Conservation (phyloP, 2,888 invertebrate species). For the Axea sp. region DNA sequence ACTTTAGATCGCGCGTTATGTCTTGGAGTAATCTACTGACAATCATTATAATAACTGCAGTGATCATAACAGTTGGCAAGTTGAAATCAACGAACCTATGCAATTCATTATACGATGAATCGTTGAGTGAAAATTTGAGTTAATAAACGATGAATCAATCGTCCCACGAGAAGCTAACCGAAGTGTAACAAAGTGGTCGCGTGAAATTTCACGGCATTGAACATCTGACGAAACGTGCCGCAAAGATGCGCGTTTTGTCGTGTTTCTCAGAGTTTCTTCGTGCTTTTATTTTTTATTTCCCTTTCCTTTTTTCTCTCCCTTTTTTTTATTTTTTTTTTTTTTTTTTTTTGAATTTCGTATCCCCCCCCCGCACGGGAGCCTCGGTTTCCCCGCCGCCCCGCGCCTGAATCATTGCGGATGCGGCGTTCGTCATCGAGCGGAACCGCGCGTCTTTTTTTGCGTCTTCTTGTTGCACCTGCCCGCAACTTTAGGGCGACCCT, state of each 20-base stretch:
- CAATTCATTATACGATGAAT: slow-evolving; percentile 23
- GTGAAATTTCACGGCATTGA: slow-evolving; percentile 15
- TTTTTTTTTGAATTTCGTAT: slow-evolving; percentile 3
- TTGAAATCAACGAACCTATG: slow-evolving; percentile 12
- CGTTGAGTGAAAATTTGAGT: slow-evolving; percentile 4
- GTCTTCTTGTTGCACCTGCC: slow-evolving; percentile 32
- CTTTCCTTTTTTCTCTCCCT: too few species aligned
- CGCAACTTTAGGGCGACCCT: slow-evolving; percentile 33
- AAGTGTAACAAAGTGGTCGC: neutral
- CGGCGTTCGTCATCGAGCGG: slow-evolving; percentile 49
- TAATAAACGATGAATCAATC: slow-evolving; percentile 17
- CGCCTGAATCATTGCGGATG: slow-evolving; percentile 46
- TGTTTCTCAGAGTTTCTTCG: neutral
- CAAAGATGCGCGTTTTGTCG: slow-evolving; percentile 31
- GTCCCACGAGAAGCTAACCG: neutral
- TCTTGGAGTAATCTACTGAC: neutral
- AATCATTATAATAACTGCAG: slow-evolving; percentile 2
- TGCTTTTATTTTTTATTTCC: too few species aligned
- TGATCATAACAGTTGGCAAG: slow-evolving; percentile 6
- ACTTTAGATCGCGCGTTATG: slow-evolving; percentile 10
- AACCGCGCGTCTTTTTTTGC: slow-evolving; percentile 41
- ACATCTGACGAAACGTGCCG: slow-evolving; percentile 21
- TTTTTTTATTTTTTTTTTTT: too few species aligned
- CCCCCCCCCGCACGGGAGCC: neutral
- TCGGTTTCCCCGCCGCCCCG: slow-evolving; percentile 34